A percentile compares a stretch with the other conserved stretches of the same genome.
phyloP scores from a whole-genome alignment of 1,140 invertebrate species.

The Venustaconcha ellipsiformis region DNA sequence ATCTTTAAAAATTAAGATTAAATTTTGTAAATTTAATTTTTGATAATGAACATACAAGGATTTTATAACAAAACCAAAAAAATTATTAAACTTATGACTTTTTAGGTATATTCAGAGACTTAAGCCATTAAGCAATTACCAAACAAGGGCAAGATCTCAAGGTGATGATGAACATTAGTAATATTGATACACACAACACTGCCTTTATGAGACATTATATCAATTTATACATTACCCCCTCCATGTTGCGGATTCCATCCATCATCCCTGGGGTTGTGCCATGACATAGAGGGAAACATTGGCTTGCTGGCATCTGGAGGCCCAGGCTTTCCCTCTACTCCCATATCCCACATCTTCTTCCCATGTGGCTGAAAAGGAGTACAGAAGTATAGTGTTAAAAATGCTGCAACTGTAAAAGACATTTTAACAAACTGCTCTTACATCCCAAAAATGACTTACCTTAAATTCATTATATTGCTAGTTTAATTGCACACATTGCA shows the following conservation, averaged over 20 bases:
- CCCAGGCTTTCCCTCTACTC: conserved; percentile 42
- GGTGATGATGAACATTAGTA: not conserved
- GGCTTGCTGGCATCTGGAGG: conserved; percentile 73
- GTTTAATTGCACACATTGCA: no score
- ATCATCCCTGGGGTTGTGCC: conserved; percentile 76
- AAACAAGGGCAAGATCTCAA: not conserved
- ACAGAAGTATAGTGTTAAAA: not conserved
- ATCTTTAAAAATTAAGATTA: no score
- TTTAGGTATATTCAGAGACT: no score
- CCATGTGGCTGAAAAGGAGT: conserved; percentile 29
- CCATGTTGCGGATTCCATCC: conserved; percentile 7
- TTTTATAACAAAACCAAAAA: no score
- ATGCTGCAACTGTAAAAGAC: not conserved
- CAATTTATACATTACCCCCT: conserved; percentile 6
- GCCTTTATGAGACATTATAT: not conserved
- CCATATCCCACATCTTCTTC: conserved; percentile 65
- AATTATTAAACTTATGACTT: no score
- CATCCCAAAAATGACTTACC: no score
- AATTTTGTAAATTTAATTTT: no score
- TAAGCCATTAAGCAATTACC: not conserved
- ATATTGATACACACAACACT: not conserved
- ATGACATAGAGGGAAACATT: conserved; percentile 87
- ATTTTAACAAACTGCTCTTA: not conserved
- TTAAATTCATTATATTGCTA: no score
- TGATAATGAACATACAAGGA: no score